Evolutionary conservation across 2,797 vertebrate genomes (phyloP).

Genomic region (Danio tinwini): DNA sequence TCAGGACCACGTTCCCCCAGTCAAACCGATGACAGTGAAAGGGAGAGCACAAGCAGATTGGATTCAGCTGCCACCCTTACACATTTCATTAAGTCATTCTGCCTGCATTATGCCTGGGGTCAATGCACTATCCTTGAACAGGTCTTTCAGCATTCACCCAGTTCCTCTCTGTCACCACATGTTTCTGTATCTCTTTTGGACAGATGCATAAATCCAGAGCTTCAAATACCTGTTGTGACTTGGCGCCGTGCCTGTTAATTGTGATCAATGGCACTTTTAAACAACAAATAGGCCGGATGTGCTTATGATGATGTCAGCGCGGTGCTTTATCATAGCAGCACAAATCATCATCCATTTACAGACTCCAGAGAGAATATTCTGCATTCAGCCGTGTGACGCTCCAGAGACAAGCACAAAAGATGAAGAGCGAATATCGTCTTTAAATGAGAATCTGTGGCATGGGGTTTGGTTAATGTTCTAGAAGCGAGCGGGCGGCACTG

Average conservation of each 20-base stretch:
- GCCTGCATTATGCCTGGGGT: constrained; percentile 65
- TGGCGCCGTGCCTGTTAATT: constrained; percentile 3
- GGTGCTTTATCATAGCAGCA: constrained; percentile 2
- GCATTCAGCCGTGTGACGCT: not conserved
- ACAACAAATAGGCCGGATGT: constrained; percentile 10
- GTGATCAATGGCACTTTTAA: constrained; percentile 45
- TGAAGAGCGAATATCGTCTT: constrained; percentile 16
- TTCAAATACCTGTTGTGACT: not conserved
- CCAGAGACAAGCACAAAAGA: not conserved
- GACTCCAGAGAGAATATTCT: constrained; percentile 1
- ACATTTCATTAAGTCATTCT: constrained; percentile 73
- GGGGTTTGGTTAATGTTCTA: constrained; percentile 47
- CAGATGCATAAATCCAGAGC: constrained; percentile 25
- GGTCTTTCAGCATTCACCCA: constrained; percentile 59
- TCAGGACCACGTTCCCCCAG: constrained; percentile 69
- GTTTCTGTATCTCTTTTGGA: constrained; percentile 33
- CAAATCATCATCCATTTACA: constrained; percentile 24
- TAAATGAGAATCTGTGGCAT: constrained; percentile 28
- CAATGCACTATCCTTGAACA: constrained; percentile 67
- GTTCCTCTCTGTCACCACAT: constrained; percentile 19
- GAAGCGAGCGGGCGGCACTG: constrained; percentile 31
- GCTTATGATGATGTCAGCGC: not conserved
- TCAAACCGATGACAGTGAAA: constrained; percentile 67
- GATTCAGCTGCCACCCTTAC: constrained; percentile 70
- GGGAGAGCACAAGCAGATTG: constrained; percentile 69